Percentiles rank a stretch among this genome's conserved stretches.
Conservation (phyloP, 2,888 invertebrate genomes). For the Bombylius major region DNA sequence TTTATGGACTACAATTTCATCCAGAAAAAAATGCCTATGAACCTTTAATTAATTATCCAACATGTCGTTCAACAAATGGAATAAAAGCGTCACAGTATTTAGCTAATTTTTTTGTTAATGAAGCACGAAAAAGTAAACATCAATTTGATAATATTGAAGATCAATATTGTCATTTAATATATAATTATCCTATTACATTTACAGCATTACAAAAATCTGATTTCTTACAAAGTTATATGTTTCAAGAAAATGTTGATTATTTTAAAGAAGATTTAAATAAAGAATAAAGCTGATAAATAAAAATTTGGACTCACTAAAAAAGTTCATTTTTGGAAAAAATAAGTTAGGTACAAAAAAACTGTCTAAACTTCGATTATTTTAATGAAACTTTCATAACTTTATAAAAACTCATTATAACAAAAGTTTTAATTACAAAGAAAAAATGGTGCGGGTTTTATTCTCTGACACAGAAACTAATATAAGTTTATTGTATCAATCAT, state of each 20-base stretch:
- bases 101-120: constrained; percentile 68
- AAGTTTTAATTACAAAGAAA: no score
- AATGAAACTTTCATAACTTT: no score
- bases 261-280: no score
- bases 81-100: constrained; percentile 60
- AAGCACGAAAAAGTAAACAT: constrained; percentile 56
- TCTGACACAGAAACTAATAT: no score
- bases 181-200: constrained; percentile 56
- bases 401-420: no score
- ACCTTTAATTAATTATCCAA: constrained; percentile 48
- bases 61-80: constrained; percentile 54
- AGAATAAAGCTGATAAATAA: no score
- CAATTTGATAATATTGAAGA: constrained; percentile 38
- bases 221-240: constrained; percentile 59
- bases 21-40: constrained; percentile 82
- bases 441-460: no score
- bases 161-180: constrained; percentile 51
- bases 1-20: constrained; percentile 83
- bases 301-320: no score
- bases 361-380: no score
- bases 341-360: no score
- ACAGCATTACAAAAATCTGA: constrained; percentile 48
- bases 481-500: no score
- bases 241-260: constrained; percentile 34
- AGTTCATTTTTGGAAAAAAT: no score